Conservation (phyloP, 2,888 invertebrate genomes). For the Nymphalis c-album region DNA sequence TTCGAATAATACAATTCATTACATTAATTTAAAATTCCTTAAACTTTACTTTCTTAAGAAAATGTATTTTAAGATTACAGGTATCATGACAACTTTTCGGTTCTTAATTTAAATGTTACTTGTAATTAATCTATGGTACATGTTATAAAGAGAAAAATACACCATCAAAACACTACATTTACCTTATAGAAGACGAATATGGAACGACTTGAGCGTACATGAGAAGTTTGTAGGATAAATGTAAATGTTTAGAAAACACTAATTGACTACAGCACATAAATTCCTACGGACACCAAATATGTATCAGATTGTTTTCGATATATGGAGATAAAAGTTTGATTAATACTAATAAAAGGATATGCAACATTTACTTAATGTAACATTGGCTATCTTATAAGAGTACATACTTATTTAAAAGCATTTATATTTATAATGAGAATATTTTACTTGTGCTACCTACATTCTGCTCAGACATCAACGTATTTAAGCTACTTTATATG, state of each 20-base stretch:
- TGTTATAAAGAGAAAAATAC: slow-evolving; percentile 5
- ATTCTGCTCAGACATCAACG: not conserved
- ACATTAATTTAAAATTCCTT: not conserved
- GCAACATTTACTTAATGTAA: slow-evolving; percentile 11
- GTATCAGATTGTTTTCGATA: slow-evolving; percentile 37
- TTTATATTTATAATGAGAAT: not conserved
- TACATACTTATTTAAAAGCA: not conserved
- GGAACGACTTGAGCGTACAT: slow-evolving; percentile 22
- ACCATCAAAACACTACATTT: slow-evolving; percentile 16
- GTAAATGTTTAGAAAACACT: slow-evolving; percentile 51
- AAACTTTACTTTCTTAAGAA: not conserved
- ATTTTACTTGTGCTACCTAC: slow-evolving; percentile 3
- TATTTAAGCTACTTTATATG: slow-evolving; percentile 8
- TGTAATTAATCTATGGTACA: not conserved
- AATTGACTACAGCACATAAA: slow-evolving; percentile 54
- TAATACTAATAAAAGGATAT: slow-evolving; percentile 25
- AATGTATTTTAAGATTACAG: not conserved
- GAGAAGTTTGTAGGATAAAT: slow-evolving; percentile 43
- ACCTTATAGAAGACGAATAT: slow-evolving; percentile 23
- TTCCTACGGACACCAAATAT: slow-evolving; percentile 41
- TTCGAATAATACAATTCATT: not conserved
- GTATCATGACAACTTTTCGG: not conserved
- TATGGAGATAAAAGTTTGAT: slow-evolving; percentile 9
- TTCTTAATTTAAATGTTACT: slow-evolving; percentile 10
- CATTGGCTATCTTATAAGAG: not conserved